Evolutionary conservation across 2,113 vertebrate genomes (phyloP).

Genomic region (Bambusicola thoracicus): DNA sequence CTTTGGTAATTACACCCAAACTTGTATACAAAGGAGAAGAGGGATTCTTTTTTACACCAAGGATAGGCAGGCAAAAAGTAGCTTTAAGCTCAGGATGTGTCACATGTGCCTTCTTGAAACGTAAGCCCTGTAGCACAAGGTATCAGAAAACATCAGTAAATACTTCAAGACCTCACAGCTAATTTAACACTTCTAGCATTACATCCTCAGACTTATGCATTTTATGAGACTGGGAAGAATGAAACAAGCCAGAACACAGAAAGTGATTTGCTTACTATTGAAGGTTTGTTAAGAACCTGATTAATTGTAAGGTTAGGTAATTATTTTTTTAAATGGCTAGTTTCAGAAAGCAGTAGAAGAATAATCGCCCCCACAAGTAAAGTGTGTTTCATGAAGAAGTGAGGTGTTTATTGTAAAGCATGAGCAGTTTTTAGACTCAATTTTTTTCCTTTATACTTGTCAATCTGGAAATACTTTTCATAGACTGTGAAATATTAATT

Average conservation of each 20-base stretch:
- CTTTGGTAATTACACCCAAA: constrained; percentile 97
- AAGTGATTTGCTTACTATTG: not conserved
- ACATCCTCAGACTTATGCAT: not conserved
- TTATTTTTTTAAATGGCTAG: not conserved
- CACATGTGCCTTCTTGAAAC: constrained; percentile 97
- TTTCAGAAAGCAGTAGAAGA: not conserved
- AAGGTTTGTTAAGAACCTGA: not conserved
- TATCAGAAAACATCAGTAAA: not conserved
- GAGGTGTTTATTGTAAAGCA: fast-evolving
- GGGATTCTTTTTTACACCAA: constrained; percentile 98
- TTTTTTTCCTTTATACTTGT: not conserved
- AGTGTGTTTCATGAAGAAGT: not conserved
- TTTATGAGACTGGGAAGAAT: not conserved
- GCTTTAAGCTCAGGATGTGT: constrained; percentile 98
- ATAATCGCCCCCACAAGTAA: not conserved
- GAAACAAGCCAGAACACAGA: not conserved
- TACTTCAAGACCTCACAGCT: not conserved
- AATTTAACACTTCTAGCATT: not conserved
- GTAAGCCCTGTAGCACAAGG: constrained; percentile 84
- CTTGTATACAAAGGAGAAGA: constrained; percentile 95
- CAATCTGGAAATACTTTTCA: not conserved
- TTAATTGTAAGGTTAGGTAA: not conserved
- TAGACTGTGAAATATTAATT: not conserved
- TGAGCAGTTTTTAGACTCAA: not conserved
- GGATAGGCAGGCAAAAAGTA: constrained; percentile 95